Evolutionary conservation across 2,888 invertebrate genomes (phyloP).

Genomic region (Diadegma fenestrale): DNA sequence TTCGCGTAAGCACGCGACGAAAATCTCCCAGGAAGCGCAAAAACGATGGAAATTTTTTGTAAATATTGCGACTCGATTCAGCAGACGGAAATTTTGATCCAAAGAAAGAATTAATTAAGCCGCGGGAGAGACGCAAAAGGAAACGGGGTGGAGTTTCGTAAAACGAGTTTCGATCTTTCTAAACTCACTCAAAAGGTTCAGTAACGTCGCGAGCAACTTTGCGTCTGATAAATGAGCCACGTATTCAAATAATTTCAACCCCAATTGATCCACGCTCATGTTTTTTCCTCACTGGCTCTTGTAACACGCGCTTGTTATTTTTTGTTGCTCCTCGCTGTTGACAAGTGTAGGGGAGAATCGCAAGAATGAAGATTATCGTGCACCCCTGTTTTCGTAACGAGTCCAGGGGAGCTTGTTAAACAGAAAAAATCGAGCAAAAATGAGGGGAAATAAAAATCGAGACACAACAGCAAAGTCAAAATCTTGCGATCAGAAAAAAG

Average conservation of each 20-base stretch:
- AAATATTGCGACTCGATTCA: slow-evolving; percentile 20
- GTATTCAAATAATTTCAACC: slow-evolving; percentile 83
- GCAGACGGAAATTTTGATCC: slow-evolving; percentile 58
- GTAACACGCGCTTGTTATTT: slow-evolving; percentile 14
- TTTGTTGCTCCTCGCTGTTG: slow-evolving; percentile 59
- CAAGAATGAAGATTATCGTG: slow-evolving; percentile 71
- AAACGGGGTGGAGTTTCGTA: slow-evolving; percentile 52
- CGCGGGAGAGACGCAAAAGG: neutral
- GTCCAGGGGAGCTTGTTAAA: neutral
- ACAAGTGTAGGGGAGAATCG: slow-evolving; percentile 77
- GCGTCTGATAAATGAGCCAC: slow-evolving; percentile 79
- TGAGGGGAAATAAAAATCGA: neutral
- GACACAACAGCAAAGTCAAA: neutral
- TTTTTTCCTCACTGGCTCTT: slow-evolving; percentile 40
- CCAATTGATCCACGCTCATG: slow-evolving; percentile 77
- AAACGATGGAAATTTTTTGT: neutral
- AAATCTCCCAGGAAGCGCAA: neutral
- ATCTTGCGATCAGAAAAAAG: neutral
- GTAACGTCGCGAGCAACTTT: slow-evolving; percentile 72
- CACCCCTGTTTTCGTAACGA: slow-evolving; percentile 73
- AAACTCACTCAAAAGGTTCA: slow-evolving; percentile 25
- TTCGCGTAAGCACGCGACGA: slow-evolving; percentile 60
- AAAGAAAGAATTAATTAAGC: neutral
- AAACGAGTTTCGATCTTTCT: slow-evolving; percentile 73
- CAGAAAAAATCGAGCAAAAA: neutral